Base-by-base conservation (phyloP, 2,888 invertebrate genomes). In the Idaea biselata region DNA sequence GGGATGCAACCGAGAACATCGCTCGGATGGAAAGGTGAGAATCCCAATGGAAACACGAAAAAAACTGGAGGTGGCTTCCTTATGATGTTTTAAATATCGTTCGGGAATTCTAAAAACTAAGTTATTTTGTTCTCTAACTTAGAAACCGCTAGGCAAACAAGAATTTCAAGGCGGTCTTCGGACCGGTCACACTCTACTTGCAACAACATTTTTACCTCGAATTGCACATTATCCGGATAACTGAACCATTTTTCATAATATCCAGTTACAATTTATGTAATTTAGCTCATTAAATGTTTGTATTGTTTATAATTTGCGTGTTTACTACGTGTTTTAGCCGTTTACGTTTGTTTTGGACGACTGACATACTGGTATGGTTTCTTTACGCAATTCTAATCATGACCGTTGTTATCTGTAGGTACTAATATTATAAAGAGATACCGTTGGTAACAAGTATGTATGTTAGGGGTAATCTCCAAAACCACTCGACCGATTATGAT, bases 131-230 rank as follows among this genome's bases (percentile, higher is more conserved):
- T 14, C 44, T 44, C 44, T 11, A 14, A 44, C 44, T 44, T 44
- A 44, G 44, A 44, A 44, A 44, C 44, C 3, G 11, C 14, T 14
- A 44, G 11, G 11, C 14, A 44, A 44, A 44, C 44, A 44, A 44
- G 44, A 8, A 44, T 44, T 44, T 60, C 44, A 60, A 61, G 61
- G 58, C 60, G 60, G 16, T 32, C 60, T 58, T 63, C 63, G 59
- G 60, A 63, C 55, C 62, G 68, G 75, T 75, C 74, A 75, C 74
- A 74, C 63, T 74, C 75, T 69, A 72, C 67, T 75, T 75, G 68
- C 65, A 71, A 69, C 67, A 66, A 68, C 67, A 66, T 67, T 62
- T 66, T 63, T 63, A 63, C 65, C 62, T 53, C 66, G 65, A 17
- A 68, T 75, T 74, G 69, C 73, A 69, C 66, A 63, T 73, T 72